Evolutionary conservation across 1,140 invertebrate genomes (phyloP), one percentile per base, ranked within the genome.

Genomic region (Caerostris darwini): DNA sequence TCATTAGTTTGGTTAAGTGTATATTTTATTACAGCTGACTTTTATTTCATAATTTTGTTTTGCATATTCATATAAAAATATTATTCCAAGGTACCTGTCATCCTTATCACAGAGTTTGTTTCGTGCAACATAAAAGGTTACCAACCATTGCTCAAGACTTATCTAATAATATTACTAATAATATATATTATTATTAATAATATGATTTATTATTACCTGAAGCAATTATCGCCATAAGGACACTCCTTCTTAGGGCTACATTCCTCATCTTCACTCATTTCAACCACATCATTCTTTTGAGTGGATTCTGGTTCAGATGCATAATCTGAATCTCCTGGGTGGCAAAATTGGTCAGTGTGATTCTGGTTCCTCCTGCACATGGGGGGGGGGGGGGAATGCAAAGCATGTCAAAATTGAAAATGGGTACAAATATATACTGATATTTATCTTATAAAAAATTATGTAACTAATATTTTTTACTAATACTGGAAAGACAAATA

Each of bases 291-390:
- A 3, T 59, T 89, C 5, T 53, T 93, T 56, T 93, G 50, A 58
- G 14, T 89, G 19, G 19, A 19, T 58, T 93, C 94, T 12, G 85
- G 59, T 69, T 94, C 92, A 6, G 85, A 88, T 7, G 50, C 64
- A 59, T 94, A 95, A 90, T 95, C 95, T 54, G 92, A 88, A 71
- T 95, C 94, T n/a, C 92, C 95, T 67, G 94, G 95, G 89, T 95
- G 94, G 81, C 87, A 92, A 69, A 91, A 95, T 14, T 94, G 88
- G 0, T 92, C 90, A 56, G 81, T 14, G 54, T 94, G 94, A 17
- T 86, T 86, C 14, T 83, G 82, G 67, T 92, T 71, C 53, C 82
- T 59, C 67, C 94, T 94, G 34, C 53, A 83, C 14, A 69, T 3
- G 14, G 3, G n/a, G 34, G 2, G 34, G 34, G 34, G 2, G 2